Base-by-base conservation (phyloP, 2,797 vertebrate genomes). In the Poecile montanus region DNA sequence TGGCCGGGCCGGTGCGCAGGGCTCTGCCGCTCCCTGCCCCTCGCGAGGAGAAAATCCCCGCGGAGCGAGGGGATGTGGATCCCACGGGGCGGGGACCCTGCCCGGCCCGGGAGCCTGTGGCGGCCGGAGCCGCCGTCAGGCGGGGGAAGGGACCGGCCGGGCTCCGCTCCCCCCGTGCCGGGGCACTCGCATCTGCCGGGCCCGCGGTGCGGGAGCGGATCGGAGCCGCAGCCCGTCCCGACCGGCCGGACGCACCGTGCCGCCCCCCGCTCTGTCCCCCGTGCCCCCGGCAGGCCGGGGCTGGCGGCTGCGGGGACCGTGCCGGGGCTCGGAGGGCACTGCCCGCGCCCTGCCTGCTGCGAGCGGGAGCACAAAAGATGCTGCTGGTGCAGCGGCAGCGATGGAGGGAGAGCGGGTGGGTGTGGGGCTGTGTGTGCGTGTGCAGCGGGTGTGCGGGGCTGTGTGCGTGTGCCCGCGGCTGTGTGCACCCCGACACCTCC, bases 341-440 rank as follows among this genome's bases (percentile, higher is more conserved):
- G 76, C 58, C 42, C 47, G 38, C 51, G 57, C 72, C 58, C 68
- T 34, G 50, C 80, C 70, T 18, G 78, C 25, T 66, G 34, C 42
- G 60, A 82, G 70, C 10, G 2, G 54, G 67, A 93, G 90, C 93
- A 95, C 92, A 95, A 88, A 96, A 93, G 95, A 68, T 93, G 92
- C 92, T 57, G 91, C 79, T 84, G 68, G 78, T 63, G 85, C 85
- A 54, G 84, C 34, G 11, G 50, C 80, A 13, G 4, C 11, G 90
- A 67, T 74, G 88, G 68, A 89, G 72, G n/a, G 44, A 67, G 91
- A 54, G 58, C 51, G 57, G 62, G 34, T 77, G 94, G 82, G 75
- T 89, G 95, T 36, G 94, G 85, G 85, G 74, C 53, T 70, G 66
- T 23, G 40, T 29, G 17, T 23, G 27, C 70, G 75, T 56, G 75